phyloP scores from a whole-genome alignment of 2,888 invertebrate species.

The Papilio gigon region DNA sequence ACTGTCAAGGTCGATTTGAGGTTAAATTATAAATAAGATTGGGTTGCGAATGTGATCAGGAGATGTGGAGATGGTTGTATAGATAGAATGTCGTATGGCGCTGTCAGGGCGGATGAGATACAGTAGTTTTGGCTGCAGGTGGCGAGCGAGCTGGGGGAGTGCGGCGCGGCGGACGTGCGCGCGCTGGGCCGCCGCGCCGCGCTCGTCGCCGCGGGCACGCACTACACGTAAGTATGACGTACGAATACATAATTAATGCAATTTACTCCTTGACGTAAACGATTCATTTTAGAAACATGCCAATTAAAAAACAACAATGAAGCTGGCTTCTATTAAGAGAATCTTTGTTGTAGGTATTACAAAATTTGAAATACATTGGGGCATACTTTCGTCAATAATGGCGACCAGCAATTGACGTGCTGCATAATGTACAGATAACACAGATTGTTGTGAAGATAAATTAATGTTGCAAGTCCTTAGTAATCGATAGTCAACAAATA shows the following conservation, averaged over 20 bases:
- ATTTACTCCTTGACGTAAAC: slow-evolving; percentile 23
- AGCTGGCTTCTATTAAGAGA: neutral
- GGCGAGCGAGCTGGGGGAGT: slow-evolving; percentile 74
- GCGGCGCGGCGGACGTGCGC: slow-evolving; percentile 85
- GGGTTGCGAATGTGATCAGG: slow-evolving; percentile 59
- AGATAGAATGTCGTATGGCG: slow-evolving; percentile 53
- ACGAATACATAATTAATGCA: slow-evolving; percentile 14
- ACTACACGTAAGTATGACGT: slow-evolving; percentile 78
- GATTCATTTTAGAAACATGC: slow-evolving; percentile 13
- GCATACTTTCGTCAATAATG: neutral
- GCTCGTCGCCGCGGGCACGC: slow-evolving; percentile 84
- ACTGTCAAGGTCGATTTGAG: slow-evolving; percentile 82
- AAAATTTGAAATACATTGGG: neutral
- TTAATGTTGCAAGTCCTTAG: neutral
- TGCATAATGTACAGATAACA: neutral
- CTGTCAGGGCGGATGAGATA: slow-evolving; percentile 47
- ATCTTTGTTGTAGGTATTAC: neutral
- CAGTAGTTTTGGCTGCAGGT: slow-evolving; percentile 39
- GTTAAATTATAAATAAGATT: slow-evolving; percentile 74
- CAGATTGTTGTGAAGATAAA: neutral
- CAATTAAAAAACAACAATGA: slow-evolving; percentile 10
- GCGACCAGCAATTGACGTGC: neutral
- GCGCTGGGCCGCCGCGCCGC: slow-evolving; percentile 77
- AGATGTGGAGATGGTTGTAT: slow-evolving; percentile 48
- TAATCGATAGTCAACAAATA: neutral